Evolutionary conservation across 2,888 invertebrate species (phyloP).

Genomic region (Drosophila emarginata): DNA sequence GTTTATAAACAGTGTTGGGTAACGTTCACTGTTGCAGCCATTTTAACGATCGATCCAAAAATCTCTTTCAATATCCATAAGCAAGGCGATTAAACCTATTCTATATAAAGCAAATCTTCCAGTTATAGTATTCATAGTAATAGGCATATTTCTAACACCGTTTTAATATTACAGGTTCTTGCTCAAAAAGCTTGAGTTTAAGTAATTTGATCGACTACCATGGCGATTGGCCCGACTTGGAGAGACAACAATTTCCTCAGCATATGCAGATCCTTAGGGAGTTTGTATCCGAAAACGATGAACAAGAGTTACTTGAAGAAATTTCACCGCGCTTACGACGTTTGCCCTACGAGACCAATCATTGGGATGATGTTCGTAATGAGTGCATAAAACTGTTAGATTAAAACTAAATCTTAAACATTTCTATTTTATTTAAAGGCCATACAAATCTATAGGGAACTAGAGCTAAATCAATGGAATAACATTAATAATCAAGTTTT

Average conservation of each 20-base stretch:
- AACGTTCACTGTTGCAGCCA: neutral
- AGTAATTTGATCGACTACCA: conserved; percentile 58
- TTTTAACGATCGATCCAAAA: neutral
- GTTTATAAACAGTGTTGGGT: neutral
- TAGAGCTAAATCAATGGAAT: conserved; percentile 87
- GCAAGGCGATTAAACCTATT: no score
- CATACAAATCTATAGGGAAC: conserved; percentile 96
- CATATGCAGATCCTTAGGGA: conserved; percentile 87
- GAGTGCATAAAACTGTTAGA: neutral
- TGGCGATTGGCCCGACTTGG: conserved; percentile 74
- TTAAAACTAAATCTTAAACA: conserved; percentile 39
- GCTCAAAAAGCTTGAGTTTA: neutral
- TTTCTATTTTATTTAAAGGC: conserved; percentile 85
- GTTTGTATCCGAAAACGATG: conserved; percentile 90
- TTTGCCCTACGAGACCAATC: conserved; percentile 94
- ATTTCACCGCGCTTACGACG: conserved; percentile 93
- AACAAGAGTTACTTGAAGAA: conserved; percentile 89
- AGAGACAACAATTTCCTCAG: conserved; percentile 77
- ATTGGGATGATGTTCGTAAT: conserved; percentile 96
- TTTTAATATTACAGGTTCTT: neutral
- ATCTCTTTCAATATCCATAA: neutral
- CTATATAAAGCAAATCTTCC: no score
- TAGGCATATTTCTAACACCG: neutral
- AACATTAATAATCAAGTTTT: conserved; percentile 51
- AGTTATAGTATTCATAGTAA: no score